These are phyloP conservation scores for Ceratosolen solmsi DNA, from an alignment of 1,140 invertebrate genomes.

Conservation along the genomic window DNA sequence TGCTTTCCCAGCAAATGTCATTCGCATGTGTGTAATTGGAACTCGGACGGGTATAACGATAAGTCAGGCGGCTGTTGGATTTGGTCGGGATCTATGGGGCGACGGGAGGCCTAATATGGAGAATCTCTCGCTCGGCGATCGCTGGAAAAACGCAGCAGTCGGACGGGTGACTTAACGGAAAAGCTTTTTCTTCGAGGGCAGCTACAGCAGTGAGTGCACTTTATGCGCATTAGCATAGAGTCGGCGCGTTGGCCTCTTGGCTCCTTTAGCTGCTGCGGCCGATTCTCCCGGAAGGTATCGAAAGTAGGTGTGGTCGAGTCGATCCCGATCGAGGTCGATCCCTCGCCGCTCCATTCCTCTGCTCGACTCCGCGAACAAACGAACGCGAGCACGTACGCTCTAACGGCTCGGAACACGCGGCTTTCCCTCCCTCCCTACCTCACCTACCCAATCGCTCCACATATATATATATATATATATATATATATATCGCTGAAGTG, in stretches of 20 bases:
- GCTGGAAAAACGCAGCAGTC: background rate
- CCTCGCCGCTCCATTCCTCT: background rate
- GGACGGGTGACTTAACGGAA: background rate
- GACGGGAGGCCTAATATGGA: no score
- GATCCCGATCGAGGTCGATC: slow-evolving; percentile 44
- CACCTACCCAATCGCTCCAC: background rate
- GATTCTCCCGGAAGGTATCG: slow-evolving; percentile 64
- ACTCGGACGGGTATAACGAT: no score
- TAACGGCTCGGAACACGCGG: background rate
- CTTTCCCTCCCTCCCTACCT: background rate
- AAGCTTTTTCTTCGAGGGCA: background rate
- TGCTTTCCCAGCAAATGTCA: no score
- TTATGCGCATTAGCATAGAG: background rate
- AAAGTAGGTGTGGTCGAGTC: slow-evolving; percentile 63
- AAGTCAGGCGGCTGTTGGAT: no score
- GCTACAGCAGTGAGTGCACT: background rate
- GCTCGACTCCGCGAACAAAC: background rate
- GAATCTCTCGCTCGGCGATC: background rate
- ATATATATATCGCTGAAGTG: no score
- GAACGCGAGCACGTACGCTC: background rate
- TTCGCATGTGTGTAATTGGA: no score
- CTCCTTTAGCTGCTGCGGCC: background rate
- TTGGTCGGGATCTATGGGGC: no score
- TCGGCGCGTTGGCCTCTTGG: no score
- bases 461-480: no score